Evolutionary conservation across 2,888 invertebrate species (phyloP).

Genomic region (Oligia fasciuncula): DNA sequence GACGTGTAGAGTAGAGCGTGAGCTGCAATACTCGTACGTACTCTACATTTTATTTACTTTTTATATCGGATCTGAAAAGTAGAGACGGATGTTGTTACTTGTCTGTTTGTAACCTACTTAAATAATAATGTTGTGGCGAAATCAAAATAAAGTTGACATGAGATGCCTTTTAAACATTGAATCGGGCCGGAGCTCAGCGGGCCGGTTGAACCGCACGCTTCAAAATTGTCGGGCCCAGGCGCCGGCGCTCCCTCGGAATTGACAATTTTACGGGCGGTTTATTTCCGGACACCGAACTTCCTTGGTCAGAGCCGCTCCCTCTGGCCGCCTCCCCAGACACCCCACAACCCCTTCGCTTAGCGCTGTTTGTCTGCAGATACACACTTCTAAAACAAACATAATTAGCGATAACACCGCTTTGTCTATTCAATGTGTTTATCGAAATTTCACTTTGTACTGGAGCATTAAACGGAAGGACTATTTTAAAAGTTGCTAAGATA

Average conservation of each 20-base stretch:
- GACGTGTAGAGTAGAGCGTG: slow-evolving; percentile 78
- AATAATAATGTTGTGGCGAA: slow-evolving; percentile 44
- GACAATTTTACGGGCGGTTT: slow-evolving; percentile 93
- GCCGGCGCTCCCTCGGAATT: slow-evolving; percentile 89
- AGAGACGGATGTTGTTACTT: slow-evolving; percentile 24
- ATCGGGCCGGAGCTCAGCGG: slow-evolving; percentile 66
- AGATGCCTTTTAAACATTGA: slow-evolving; percentile 71
- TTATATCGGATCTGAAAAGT: slow-evolving; percentile 49
- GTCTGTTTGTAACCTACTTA: slow-evolving; percentile 32
- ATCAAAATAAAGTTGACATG: slow-evolving; percentile 67
- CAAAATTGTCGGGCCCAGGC: slow-evolving; percentile 84
- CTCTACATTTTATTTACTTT: no score
- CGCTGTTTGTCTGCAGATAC: slow-evolving; percentile 73
- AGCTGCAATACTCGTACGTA: slow-evolving; percentile 62
- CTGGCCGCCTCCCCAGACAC: slow-evolving; percentile 69
- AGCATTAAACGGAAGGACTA: slow-evolving; percentile 55
- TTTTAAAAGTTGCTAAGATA: slow-evolving; percentile 62
- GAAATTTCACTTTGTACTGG: slow-evolving; percentile 43
- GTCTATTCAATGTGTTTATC: slow-evolving; percentile 36
- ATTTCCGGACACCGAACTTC: slow-evolving; percentile 90
- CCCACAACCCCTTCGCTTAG: slow-evolving; percentile 79
- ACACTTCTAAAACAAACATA: slow-evolving; percentile 68
- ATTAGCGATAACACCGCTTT: slow-evolving; percentile 53
- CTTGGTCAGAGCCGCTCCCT: slow-evolving; percentile 82
- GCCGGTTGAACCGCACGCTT: slow-evolving; percentile 74